phyloP scores from a whole-genome alignment of 2,113 vertebrate genomes.

The Oryzias celebensis region DNA sequence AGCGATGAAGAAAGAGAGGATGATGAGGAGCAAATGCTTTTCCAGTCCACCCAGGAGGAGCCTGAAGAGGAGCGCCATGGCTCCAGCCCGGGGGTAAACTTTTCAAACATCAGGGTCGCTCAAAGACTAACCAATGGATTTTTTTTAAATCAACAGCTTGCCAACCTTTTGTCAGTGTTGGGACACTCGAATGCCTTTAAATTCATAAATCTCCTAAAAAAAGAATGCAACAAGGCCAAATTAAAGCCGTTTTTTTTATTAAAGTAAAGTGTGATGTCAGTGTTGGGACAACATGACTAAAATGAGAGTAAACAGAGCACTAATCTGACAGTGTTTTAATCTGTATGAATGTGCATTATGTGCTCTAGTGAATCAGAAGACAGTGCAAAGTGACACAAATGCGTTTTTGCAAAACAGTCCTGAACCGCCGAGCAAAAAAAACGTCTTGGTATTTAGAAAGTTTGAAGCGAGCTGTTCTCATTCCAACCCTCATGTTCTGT shows the following conservation, averaged over 20 bases:
- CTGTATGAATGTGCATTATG: neutral
- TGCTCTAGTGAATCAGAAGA: neutral
- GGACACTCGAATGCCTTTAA: too few relatives aligned
- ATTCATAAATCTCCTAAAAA: too few relatives aligned
- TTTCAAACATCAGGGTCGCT: constrained; percentile 6
- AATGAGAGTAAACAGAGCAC: too few relatives aligned
- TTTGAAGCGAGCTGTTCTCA: too few relatives aligned
- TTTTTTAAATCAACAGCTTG: neutral
- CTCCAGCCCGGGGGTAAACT: constrained; percentile 5
- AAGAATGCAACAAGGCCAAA: too few relatives aligned
- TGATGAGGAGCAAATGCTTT: constrained; percentile 50
- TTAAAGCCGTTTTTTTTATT: neutral
- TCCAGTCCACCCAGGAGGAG: constrained; percentile 33
- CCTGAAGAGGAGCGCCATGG: constrained; percentile 41
- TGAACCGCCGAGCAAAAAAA: neutral
- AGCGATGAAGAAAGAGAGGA: constrained; percentile 80
- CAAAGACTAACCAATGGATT: neutral
- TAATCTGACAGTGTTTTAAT: neutral
- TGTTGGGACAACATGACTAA: neutral
- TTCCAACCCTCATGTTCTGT: too few relatives aligned
- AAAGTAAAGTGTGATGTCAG: neutral
- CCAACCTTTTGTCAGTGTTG: neutral
- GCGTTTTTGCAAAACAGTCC: neutral
- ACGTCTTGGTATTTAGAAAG: neutral
- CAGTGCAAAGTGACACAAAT: neutral